Base-by-base conservation (phyloP, 92 coral and sea anemone species). In the Ricordea florida region DNA sequence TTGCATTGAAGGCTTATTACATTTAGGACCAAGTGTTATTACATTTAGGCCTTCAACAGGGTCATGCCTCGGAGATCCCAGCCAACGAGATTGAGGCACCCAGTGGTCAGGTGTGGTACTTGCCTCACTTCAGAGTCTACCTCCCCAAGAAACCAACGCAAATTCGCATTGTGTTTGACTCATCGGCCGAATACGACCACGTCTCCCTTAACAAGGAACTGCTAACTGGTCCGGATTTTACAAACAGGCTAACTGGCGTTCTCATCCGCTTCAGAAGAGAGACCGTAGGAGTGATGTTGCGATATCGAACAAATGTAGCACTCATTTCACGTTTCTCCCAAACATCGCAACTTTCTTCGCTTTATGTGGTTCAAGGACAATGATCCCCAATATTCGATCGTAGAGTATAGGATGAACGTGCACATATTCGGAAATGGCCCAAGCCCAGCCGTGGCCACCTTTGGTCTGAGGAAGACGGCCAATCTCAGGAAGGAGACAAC, bases 271-370 rank as follows among this genome's bases (percentile, higher is more conserved):
- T 73, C 26, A 22, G 71, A 37, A 58, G 48, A 43, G 80, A 73
- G 16, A 58, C 27, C 7, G 13, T 51, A 4, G 78, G 46, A 36
- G 55, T 71, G 4, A 71, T 71, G 78, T n/a, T 51, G 66, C 69
- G 78, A 59, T 68, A 30, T 71, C 23, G 78, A 71, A 24, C 78
- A 71, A 22, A 71, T 71, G 78, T 73, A 57, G 35, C 52, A 58
- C 40, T 73, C 80, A 11, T 73, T 73, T 10, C 46, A 35, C 31
- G 80, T 58, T 21, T 29, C 40, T 17, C 80, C 80, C 9, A 37
- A 57, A 7, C 80, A 73, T 17, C 22, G 74, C 28, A 57, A 74
- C 47, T 62, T 62, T 41, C 61, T 74, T 0, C 72, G 72, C 24
- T 74, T 74, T 33, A 59, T 74, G 9, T 45, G 81, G 81, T 74